phyloP scores from a whole-genome alignment of 2,888 invertebrate species.

The Polyploca ridens region DNA sequence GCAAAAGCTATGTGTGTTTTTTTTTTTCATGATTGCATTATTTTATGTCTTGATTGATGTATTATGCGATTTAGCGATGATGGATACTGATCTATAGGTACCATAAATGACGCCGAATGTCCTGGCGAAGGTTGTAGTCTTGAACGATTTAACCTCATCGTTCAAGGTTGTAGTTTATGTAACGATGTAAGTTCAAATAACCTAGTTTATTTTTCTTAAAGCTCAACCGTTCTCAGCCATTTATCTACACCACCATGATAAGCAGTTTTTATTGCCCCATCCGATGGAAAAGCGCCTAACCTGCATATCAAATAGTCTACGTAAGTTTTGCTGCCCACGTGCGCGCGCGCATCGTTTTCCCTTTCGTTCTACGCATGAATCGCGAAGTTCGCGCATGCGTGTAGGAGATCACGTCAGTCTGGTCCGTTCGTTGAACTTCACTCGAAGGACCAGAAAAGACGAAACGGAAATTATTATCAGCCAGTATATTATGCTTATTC shows the following conservation, averaged over 20 bases:
- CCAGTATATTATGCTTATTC: too few relatives aligned
- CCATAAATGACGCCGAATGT: too few relatives aligned
- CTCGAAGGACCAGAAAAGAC: neutral
- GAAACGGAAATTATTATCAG: too few relatives aligned
- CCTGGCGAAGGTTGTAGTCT: too few relatives aligned
- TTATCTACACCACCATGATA: neutral
- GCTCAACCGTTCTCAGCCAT: too few relatives aligned
- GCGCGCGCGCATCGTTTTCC: conserved; percentile 16
- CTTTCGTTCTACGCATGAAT: conserved; percentile 18
- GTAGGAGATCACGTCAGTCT: conserved; percentile 16
- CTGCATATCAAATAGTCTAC: conserved; percentile 6
- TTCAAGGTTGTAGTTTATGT: too few relatives aligned
- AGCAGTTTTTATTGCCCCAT: neutral
- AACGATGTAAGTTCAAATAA: too few relatives aligned
- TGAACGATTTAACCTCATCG: too few relatives aligned
- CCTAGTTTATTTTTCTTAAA: too few relatives aligned
- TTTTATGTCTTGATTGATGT: neutral
- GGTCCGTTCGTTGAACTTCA: neutral
- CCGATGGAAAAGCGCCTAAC: neutral
- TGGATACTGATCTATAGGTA: too few relatives aligned
- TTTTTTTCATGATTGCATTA: neutral
- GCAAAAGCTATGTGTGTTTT: neutral
- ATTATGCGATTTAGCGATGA: too few relatives aligned
- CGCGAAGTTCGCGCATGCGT: conserved; percentile 15
- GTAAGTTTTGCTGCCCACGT: conserved; percentile 7